A percentile compares a stretch with the other conserved stretches of the same genome.
Evolutionary conservation across 2,113 vertebrate genomes (phyloP).

Genomic region (Ciconia boyciana): DNA sequence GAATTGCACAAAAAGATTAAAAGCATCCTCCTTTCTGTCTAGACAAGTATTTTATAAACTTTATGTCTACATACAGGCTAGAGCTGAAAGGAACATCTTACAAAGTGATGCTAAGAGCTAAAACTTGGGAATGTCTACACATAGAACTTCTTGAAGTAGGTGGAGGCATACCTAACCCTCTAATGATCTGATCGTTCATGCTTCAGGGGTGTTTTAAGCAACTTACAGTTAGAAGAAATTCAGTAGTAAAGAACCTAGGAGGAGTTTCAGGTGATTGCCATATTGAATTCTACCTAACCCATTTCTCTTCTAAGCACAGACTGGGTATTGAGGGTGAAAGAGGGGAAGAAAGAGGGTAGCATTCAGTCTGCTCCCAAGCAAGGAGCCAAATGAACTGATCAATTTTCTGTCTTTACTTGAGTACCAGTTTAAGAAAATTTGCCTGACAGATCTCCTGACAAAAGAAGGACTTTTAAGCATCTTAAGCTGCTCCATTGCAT

Average conservation of each 20-base stretch:
- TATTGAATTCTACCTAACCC: background rate
- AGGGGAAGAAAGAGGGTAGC: background rate
- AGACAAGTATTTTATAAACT: background rate
- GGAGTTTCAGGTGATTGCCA: background rate
- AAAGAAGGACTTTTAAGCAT: background rate
- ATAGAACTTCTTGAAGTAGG: background rate
- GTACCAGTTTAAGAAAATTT: background rate
- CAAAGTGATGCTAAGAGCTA: background rate
- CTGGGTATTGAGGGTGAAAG: background rate
- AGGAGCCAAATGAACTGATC: background rate
- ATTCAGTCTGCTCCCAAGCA: background rate
- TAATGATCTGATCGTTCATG: background rate
- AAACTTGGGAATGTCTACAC: background rate
- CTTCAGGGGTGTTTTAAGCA: background rate
- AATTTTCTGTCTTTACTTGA: background rate
- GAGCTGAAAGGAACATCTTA: background rate
- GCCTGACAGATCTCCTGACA: background rate
- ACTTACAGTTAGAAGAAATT: background rate
- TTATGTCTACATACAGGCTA: background rate
- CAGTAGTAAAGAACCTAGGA: background rate
- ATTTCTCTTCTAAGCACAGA: background rate
- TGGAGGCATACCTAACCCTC: background rate
- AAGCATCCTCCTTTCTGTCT: background rate
- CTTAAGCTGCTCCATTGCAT: background rate
- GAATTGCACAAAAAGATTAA: background rate